Conservation (phyloP, 2,888 invertebrate species). For the Schrankia costaestrigalis region DNA sequence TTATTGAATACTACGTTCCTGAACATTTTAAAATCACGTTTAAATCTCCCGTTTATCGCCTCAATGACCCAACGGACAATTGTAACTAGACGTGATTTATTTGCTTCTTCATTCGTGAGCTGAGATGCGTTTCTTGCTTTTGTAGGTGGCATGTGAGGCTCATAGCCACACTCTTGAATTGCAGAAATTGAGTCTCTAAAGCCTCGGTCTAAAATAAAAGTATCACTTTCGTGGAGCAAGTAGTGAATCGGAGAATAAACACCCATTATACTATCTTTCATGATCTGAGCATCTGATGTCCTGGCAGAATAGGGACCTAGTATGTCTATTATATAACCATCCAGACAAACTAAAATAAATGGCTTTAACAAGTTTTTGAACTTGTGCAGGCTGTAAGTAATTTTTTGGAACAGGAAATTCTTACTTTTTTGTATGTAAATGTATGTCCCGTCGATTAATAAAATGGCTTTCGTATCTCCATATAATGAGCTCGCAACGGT, state of each 20-base stretch:
- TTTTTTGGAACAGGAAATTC: slow-evolving; percentile 3
- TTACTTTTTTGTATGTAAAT: background rate
- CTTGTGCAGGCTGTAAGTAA: background rate
- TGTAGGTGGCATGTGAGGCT: slow-evolving; percentile 5
- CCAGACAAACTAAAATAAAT: background rate
- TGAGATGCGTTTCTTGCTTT: slow-evolving; percentile 5
- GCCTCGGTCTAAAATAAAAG: slow-evolving; percentile 3
- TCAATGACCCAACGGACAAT: slow-evolving; percentile 1
- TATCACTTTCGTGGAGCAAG: slow-evolving; percentile 2
- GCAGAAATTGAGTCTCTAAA: slow-evolving; percentile 2
- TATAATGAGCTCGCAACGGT: no score
- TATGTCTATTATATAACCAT: slow-evolving; percentile 2
- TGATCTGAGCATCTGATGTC: slow-evolving; percentile 1
- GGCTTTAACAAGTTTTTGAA: background rate
- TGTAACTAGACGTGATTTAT: slow-evolving; percentile 3
- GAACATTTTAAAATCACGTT: no score
- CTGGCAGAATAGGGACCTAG: slow-evolving; percentile 3
- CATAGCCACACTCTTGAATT: slow-evolving; percentile 4
- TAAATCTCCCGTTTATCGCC: no score
- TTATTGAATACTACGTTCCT: slow-evolving; percentile 1
- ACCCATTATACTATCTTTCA: background rate
- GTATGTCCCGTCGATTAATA: background rate
- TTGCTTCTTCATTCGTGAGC: slow-evolving; percentile 5
- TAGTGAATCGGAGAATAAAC: slow-evolving; percentile 1
- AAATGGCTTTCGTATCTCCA: no score